These are phyloP conservation scores for Ptilodon capucinus DNA, from an alignment of 2,888 invertebrate genomes.

Conservation along the genomic window DNA sequence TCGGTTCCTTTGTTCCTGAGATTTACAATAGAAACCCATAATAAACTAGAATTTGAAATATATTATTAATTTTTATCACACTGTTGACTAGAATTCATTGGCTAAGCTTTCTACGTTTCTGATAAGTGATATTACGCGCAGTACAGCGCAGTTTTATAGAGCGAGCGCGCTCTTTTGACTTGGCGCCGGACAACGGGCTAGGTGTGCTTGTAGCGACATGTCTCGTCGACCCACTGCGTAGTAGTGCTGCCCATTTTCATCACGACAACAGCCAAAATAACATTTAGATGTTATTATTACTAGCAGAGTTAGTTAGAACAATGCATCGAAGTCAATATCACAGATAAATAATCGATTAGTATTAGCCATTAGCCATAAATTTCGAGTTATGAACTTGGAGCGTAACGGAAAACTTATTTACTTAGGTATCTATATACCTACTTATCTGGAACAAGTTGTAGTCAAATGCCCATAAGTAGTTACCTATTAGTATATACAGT, in stretches of 20 bases:
- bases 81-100: neutral
- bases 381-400: too few species aligned
- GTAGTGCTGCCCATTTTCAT: slow-evolving; percentile 32
- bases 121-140: neutral
- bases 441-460: too few species aligned
- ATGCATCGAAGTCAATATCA: too few species aligned
- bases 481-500: too few species aligned
- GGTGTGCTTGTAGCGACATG: slow-evolving; percentile 51
- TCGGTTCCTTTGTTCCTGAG: slow-evolving; percentile 25
- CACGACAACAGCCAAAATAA: neutral
- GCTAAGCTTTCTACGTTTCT: neutral
- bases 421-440: too few species aligned
- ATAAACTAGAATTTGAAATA: slow-evolving; percentile 11
- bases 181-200: slow-evolving; percentile 15
- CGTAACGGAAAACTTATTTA: too few species aligned
- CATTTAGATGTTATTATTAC: too few species aligned
- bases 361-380: too few species aligned
- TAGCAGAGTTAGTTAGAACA: too few species aligned
- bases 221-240: slow-evolving; percentile 17
- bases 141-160: slow-evolving; percentile 5
- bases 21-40: slow-evolving; percentile 40
- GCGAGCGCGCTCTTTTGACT: slow-evolving; percentile 11
- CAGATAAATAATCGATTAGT: too few species aligned
- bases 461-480: neutral
- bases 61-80: slow-evolving; percentile 7